Evolutionary conservation across 2,113 vertebrate genomes (phyloP).

Genomic region (Proteles cristata): DNA sequence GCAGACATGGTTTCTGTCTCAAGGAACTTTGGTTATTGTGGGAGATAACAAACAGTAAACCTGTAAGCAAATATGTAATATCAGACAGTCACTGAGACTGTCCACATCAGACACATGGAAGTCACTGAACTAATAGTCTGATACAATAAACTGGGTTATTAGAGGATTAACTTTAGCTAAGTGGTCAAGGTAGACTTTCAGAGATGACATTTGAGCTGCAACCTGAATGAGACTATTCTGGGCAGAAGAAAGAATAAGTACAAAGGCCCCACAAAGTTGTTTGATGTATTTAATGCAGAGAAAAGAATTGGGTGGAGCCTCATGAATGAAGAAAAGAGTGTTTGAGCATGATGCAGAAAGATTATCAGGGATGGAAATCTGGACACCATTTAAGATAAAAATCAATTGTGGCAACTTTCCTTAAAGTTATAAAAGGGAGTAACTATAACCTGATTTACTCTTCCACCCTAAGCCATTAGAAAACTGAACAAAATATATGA

Average conservation of each 20-base stretch:
- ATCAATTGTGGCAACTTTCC: not conserved
- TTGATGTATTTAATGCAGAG: not conserved
- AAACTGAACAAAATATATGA: not conserved
- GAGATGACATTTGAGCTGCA: not conserved
- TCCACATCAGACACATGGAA: too few species aligned
- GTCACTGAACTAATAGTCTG: not conserved
- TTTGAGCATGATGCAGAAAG: not conserved
- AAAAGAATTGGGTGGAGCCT: not conserved
- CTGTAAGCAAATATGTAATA: not conserved
- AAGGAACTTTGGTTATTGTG: not conserved
- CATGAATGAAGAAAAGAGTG: not conserved
- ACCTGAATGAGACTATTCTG: not conserved
- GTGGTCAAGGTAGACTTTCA: not conserved
- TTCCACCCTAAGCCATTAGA: not conserved
- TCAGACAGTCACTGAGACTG: too few species aligned
- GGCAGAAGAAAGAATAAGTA: not conserved
- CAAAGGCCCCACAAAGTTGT: not conserved
- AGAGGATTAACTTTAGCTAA: not conserved
- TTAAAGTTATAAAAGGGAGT: not conserved
- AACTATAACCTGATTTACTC: not conserved
- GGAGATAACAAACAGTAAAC: not conserved
- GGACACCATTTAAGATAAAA: not conserved
- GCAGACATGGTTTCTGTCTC: not conserved
- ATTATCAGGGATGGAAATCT: not conserved
- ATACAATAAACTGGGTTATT: not conserved